Percentiles rank a stretch among this genome's conserved stretches.
These are phyloP conservation scores for Ianthella basta DNA, from an alignment of 37 sponge, comb jelly and placozoan genomes.

Conservation along the genomic window DNA sequence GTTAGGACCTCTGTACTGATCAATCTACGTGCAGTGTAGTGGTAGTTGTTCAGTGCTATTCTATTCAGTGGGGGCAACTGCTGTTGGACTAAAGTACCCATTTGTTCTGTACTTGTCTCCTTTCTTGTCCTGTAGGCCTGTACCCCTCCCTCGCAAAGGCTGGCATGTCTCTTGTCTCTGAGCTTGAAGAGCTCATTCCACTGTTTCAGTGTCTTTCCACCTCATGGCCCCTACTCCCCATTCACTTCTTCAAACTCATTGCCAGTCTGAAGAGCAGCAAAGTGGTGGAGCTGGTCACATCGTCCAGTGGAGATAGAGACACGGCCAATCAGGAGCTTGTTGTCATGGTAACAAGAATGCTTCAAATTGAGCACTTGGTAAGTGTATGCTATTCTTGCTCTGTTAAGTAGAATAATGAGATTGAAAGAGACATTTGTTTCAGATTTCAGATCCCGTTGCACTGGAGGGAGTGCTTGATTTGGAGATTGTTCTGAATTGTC, in stretches of 20 bases:
- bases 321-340: slow-evolving; percentile 27
- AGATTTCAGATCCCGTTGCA: too few species aligned
- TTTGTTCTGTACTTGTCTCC: not conserved
- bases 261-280: not conserved
- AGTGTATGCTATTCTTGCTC: not conserved
- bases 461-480: not conserved
- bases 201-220: not conserved
- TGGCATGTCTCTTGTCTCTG: not conserved
- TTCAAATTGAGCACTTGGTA: not conserved
- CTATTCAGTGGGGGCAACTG: too few species aligned
- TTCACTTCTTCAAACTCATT: slow-evolving; percentile 9
- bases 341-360: slow-evolving; percentile 1
- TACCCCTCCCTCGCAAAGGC: too few species aligned
- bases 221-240: not conserved
- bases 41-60: too few species aligned
- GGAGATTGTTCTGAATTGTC: not conserved
- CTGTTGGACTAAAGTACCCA: slow-evolving; percentile 56
- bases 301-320: not conserved
- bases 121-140: not conserved
- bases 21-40: too few species aligned
- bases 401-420: too few species aligned
- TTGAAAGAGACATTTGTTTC: too few species aligned
- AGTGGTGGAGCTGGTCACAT: too few species aligned
- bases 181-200: not conserved
- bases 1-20: too few species aligned